Conservation (phyloP, 1,140 invertebrate genomes). For the Pseudomyrmex concolor region DNA sequence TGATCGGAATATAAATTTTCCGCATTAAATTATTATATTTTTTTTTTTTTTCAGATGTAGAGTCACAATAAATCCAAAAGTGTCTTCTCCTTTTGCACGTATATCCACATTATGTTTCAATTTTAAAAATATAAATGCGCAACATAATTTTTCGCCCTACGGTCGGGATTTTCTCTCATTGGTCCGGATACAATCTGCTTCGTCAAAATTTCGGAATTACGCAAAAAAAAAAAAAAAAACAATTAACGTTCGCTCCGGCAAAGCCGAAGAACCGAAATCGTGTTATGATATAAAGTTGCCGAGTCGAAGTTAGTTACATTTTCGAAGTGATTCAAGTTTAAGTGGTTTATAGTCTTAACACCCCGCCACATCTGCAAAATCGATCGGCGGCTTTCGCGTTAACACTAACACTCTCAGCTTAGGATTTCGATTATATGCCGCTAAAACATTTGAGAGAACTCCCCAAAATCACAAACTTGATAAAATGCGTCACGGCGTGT, state of each 20-base stretch:
- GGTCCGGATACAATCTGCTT: background rate
- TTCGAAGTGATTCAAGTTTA: background rate
- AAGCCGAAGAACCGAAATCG: background rate
- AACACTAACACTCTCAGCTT: background rate
- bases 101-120: background rate
- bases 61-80: background rate
- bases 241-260: background rate
- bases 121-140: background rate
- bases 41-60: no score
- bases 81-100: no score
- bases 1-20: background rate
- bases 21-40: background rate
- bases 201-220: background rate
- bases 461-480: background rate
- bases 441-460: background rate
- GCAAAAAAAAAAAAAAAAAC: no score
- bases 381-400: background rate
- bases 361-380: constrained; percentile 8
- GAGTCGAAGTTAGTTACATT: constrained; percentile 1
- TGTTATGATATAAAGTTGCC: constrained; percentile 21
- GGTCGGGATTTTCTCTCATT: background rate
- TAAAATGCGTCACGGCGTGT: background rate
- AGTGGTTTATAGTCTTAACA: constrained; percentile 22
- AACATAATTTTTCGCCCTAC: background rate
- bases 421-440: background rate